Conservation (phyloP, 2,113 vertebrate genomes). For the Bufo bufo region DNA sequence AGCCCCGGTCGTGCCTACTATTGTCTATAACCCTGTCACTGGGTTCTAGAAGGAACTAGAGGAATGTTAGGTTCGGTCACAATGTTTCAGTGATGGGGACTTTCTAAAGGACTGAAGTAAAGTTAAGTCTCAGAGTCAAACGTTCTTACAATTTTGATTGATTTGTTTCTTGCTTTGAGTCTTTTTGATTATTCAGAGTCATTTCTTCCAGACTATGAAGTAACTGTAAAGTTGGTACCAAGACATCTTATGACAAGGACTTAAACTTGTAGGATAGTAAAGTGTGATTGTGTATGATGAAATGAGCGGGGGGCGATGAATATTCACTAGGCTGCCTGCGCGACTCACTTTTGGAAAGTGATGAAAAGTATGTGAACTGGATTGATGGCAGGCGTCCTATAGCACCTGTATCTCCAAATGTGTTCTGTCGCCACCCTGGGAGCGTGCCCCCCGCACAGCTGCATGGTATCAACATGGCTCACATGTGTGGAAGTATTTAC, state of each 20-base stretch:
- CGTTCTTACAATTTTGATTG: background rate
- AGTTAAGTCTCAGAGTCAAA: slow-evolving; percentile 14
- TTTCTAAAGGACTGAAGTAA: background rate
- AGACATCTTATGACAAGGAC: background rate
- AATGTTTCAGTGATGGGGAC: background rate
- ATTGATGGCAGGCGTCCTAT: background rate
- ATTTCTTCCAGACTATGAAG: background rate
- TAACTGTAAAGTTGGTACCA: background rate
- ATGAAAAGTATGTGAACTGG: slow-evolving; percentile 48
- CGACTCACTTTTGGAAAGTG: slow-evolving; percentile 10
- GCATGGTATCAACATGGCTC: slow-evolving; percentile 17
- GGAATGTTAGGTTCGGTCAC: background rate
- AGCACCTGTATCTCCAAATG: slow-evolving; percentile 47
- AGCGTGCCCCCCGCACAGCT: slow-evolving; percentile 7
- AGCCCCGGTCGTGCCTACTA: background rate
- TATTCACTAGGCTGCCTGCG: background rate
- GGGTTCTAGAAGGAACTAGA: background rate
- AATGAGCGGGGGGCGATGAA: background rate
- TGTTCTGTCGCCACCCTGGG: slow-evolving; percentile 28
- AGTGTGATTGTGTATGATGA: too few relatives aligned
- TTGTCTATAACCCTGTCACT: background rate
- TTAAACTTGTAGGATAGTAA: background rate
- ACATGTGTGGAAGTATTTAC: slow-evolving; percentile 8
- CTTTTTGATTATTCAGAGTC: background rate
- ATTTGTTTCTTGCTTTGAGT: background rate